Percentiles rank a stretch among this genome's conserved stretches.
phyloP scores from a whole-genome alignment of 37 sponge, comb jelly and placozoan genomes.

The Ianthella basta region DNA sequence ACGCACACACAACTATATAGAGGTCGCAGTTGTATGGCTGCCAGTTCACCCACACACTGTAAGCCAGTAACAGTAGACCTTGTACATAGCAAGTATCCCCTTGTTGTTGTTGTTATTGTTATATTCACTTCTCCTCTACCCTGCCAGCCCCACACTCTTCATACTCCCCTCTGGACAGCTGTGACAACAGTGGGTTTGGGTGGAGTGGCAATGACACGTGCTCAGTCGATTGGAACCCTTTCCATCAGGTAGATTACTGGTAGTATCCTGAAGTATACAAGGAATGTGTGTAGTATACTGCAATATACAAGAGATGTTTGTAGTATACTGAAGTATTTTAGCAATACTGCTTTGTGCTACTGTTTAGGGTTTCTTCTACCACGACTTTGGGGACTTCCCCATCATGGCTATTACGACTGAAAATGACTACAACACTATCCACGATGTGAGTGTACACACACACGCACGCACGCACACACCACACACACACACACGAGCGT shows the following conservation, averaged over 20 bases:
- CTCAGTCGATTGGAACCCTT: background rate
- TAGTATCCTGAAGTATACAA: too few relatives aligned
- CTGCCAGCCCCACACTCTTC: too few relatives aligned
- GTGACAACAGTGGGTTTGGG: constrained; percentile 24
- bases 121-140: too few relatives aligned
- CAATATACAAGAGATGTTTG: background rate
- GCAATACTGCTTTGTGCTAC: background rate
- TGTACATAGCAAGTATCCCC: too few relatives aligned
- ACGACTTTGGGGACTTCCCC: constrained; percentile 73
- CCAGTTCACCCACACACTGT: too few relatives aligned
- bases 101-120: too few relatives aligned
- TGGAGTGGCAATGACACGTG: background rate
- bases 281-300: background rate
- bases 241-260: too few relatives aligned
- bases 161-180: background rate
- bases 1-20: too few relatives aligned
- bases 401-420: constrained; percentile 41
- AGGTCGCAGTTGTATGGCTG: too few relatives aligned
- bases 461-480: background rate
- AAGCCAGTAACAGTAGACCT: too few relatives aligned
- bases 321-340: too few relatives aligned
- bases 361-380: constrained; percentile 28
- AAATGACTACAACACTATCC: constrained; percentile 17
- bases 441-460: constrained; percentile 12
- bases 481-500: too few relatives aligned